Evolutionary conservation across 2,797 vertebrate species (phyloP), one percentile per base, ranked within the genome.

Genomic region (Carduelis carduelis): DNA sequence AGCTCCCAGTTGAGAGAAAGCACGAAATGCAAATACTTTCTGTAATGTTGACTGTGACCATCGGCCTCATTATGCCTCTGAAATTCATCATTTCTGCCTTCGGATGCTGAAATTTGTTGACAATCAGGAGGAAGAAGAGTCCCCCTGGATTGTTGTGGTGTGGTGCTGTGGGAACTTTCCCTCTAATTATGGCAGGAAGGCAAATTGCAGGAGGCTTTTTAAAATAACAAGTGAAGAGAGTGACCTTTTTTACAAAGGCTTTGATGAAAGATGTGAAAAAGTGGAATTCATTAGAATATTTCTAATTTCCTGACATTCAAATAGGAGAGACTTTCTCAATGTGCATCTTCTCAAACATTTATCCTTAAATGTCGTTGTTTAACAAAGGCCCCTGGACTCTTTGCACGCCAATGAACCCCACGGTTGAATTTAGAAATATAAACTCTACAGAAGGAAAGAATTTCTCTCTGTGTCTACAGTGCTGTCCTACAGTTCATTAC

Each of bases 261-360:
- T 96, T 95, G 89, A 92, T 89, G 87, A n/a, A 71, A 96, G 92
- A 88, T 94, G 79, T 75, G 87, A 90, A 93, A 78, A 95, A 92
- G 26, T 65, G 22, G 52, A 71, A 92, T 96, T 95, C 69, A 93
- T 94, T 95, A 95, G 89, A 96, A 92, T 96, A 92, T 91, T 97
- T 97, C 80, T 96, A 82, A 95, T 96, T 97, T 95, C 72, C 69
- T 95, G 83, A 68, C 76, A 53, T 94, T 95, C 95, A 97, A 93
- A 93, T 92, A 90, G 80, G 69, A 87, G 89, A 83, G 47, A 49
- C 52, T 94, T 94, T 89, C 78, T 96, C 84, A 93, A 3, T 46
- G 30, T 87, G 79, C 83, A 41, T 93, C 92, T 96, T 93, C 92
- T 96, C 68, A 79, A 80, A 50, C 11, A 87, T 64, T 87, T 85